phyloP scores from a whole-genome alignment of 1,140 invertebrate species.

The Drosophila nikananu region DNA sequence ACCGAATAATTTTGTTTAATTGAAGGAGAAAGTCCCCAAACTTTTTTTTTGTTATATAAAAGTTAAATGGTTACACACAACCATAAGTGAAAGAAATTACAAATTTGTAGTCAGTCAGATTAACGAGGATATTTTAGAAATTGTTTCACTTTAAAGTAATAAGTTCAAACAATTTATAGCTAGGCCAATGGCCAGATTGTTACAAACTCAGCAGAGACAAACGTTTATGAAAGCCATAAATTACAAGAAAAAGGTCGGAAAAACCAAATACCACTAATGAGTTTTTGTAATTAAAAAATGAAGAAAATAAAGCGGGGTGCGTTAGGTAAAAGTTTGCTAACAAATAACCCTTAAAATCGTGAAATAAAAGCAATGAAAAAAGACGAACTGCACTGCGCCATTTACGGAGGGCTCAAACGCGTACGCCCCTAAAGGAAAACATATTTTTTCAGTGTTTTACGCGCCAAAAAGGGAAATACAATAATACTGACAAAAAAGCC shows the following conservation, averaged over 20 bases:
- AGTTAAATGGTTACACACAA: not conserved
- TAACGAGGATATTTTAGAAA: not conserved
- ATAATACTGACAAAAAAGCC: constrained; percentile 27
- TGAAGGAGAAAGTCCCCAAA: constrained; percentile 26
- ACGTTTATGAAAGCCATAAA: constrained; percentile 49
- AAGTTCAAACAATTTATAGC: not conserved
- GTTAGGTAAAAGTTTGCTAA: constrained; percentile 44
- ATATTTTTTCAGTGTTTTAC: constrained; percentile 38
- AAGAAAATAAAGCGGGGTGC: constrained; percentile 26
- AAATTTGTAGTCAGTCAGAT: not conserved
- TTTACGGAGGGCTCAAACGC: constrained; percentile 38
- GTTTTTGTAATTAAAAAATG: constrained; percentile 62
- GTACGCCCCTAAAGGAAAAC: constrained; percentile 48
- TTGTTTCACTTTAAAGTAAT: not conserved
- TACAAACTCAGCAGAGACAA: not conserved
- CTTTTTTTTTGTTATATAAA: not conserved
- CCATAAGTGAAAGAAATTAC: not conserved
- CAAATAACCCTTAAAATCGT: constrained; percentile 26
- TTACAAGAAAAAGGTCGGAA: constrained; percentile 44
- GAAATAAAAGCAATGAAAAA: constrained; percentile 35
- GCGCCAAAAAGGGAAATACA: constrained; percentile 56
- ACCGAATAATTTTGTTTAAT: constrained; percentile 24
- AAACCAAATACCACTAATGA: constrained; percentile 62
- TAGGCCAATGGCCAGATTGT: not conserved
- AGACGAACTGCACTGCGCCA: constrained; percentile 60